Evolutionary conservation across 2,888 invertebrate species (phyloP).

Genomic region (Scaptomyza cyrtandrae): DNA sequence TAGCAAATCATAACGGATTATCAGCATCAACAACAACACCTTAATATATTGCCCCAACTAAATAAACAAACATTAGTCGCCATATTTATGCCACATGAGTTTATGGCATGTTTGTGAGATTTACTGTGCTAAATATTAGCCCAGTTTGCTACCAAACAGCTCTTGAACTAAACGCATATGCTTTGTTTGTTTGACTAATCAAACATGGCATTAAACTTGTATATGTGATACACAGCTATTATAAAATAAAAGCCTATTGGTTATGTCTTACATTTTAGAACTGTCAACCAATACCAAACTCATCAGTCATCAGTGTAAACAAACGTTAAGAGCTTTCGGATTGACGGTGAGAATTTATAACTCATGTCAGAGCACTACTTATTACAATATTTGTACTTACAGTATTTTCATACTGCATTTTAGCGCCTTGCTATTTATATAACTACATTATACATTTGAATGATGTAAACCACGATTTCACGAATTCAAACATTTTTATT

Average conservation of each 20-base stretch:
- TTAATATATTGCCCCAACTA: not conserved
- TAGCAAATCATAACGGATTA: conserved; percentile 52
- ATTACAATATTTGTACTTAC: not conserved
- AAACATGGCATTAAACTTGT: conserved; percentile 37
- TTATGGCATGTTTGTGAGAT: conserved; percentile 19
- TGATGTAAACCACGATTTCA: no score
- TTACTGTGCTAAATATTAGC: conserved; percentile 8
- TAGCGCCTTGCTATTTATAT: no score
- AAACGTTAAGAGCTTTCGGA: not conserved
- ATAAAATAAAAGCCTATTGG: conserved; percentile 10
- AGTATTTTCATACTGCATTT: not conserved
- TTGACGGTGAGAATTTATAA: not conserved
- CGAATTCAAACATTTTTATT: no score
- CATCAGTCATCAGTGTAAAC: not conserved
- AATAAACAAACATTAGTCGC: not conserved
- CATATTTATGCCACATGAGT: not conserved
- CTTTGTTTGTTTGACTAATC: conserved; percentile 29
- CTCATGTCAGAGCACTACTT: not conserved
- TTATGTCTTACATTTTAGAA: conserved; percentile 6
- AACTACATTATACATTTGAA: not conserved
- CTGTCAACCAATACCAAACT: not conserved
- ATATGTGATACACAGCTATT: conserved; percentile 16
- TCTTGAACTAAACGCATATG: conserved; percentile 9
- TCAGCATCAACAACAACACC: conserved; percentile 26
- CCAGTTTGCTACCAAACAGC: conserved; percentile 13